Base-by-base conservation (phyloP, 2,113 vertebrate genomes). In the Xerus inauris region DNA sequence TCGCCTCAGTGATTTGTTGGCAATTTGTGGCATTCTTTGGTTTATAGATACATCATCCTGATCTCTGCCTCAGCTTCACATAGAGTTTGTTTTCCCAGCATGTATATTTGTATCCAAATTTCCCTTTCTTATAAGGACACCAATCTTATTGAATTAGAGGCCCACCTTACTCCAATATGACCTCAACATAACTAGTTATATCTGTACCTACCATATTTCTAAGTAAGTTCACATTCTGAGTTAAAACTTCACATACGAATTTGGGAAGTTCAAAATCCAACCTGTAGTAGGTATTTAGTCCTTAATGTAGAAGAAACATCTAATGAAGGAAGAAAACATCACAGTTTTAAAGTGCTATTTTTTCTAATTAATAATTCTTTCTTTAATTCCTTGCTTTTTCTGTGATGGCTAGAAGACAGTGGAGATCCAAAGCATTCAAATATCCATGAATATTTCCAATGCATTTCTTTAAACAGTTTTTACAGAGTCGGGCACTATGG, bases 391-490 rank as follows among this genome's bases (percentile, higher is more conserved):
- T 94, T 10, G 16, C 49, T 91, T 90, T 96, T 6, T 92, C n/a
- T 96, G 65, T 40, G 47, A 88, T 40, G 19, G 54, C 35, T 80
- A 91, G 81, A 95, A 95, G 47, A 96, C 26, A 96, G 71, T 75
- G 7, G 79, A 3, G 3, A 94, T 47, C 47, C 73, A 93, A 89
- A 94, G 8, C 13, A 84, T 87, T 54, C 83, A 92, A 12, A 59
- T 89, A 90, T 26, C n/a, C 51, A 40, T 93, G 73, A 88, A n/a
- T 80, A 67, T 92, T 91, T 90, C 72, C 42, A 91, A 79, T 87
- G 11, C 28, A 76, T 89, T 93, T 93, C 67, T 93, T 84, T 97
- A 59, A 90, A 94, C 94, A 38, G 1, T 69, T 93, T 94, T 94
- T 76, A 62, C 7, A 49, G 28, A 92, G 59, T 90, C 32, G 72